phyloP scores from a whole-genome alignment of 1,140 invertebrate species.

The Hetaerina americana region DNA sequence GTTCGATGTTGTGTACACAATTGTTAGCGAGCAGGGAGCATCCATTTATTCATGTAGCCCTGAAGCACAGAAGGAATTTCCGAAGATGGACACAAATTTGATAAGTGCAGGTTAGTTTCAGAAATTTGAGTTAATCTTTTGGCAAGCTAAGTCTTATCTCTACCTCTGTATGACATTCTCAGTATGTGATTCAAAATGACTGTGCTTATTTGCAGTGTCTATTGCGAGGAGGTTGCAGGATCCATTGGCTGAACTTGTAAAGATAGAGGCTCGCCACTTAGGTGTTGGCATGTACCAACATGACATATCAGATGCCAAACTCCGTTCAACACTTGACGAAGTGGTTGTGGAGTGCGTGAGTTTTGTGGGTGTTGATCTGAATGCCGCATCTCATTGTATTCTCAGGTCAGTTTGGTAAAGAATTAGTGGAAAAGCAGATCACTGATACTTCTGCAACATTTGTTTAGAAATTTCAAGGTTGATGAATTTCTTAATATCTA shows the following conservation, averaged over 20 bases:
- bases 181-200: not conserved
- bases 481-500: no score
- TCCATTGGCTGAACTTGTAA: conserved; percentile 79
- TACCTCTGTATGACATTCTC: not conserved
- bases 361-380: conserved; percentile 83
- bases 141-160: not conserved
- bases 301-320: conserved; percentile 63
- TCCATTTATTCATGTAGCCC: conserved; percentile 80
- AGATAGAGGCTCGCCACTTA: conserved; percentile 81
- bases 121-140: not conserved
- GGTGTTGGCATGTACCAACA: conserved; percentile 90
- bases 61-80: conserved; percentile 72
- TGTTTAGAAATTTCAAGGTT: no score
- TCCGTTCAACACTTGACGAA: conserved; percentile 58
- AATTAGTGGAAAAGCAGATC: no score
- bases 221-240: conserved; percentile 77
- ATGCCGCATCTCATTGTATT: conserved; percentile 65
- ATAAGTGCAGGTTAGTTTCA: conserved; percentile 52
- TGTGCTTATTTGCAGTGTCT: conserved; percentile 42
- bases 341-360: conserved; percentile 67
- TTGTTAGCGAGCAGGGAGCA: conserved; percentile 77
- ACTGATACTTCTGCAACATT: no score
- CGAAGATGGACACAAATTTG: conserved; percentile 59
- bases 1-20: conserved; percentile 53
- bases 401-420: conserved; percentile 57